Evolutionary conservation across 2,888 invertebrate species (phyloP).

Genomic region (Euzophera pinguis): DNA sequence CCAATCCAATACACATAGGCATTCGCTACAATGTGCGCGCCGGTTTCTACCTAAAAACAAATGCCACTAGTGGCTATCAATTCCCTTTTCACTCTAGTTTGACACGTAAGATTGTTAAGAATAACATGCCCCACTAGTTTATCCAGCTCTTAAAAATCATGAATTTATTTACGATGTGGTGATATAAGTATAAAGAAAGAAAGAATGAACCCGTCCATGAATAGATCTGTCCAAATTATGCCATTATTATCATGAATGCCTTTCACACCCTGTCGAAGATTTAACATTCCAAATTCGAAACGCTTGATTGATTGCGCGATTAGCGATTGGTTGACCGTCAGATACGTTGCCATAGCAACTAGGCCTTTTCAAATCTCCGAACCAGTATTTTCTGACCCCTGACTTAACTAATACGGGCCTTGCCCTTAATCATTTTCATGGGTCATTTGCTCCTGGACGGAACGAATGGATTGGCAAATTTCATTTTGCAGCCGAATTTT

Average conservation of each 20-base stretch:
- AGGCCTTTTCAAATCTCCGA: constrained; percentile 26
- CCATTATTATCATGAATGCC: constrained; percentile 2
- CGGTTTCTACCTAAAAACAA: too few species aligned
- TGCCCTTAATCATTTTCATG: constrained; percentile 31
- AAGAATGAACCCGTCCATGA: too few species aligned
- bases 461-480: constrained; percentile 29
- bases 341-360: constrained; percentile 43
- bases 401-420: constrained; percentile 26
- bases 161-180: too few species aligned
- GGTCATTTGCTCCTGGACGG: constrained; percentile 40
- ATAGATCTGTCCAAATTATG: not conserved
- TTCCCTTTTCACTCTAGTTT: too few species aligned
- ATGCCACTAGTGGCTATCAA: too few species aligned
- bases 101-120: too few species aligned
- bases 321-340: constrained; percentile 52
- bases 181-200: too few species aligned
- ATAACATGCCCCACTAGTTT: too few species aligned
- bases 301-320: constrained; percentile 60
- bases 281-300: constrained; percentile 34
- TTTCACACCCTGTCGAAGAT: constrained; percentile 16
- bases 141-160: too few species aligned
- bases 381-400: constrained; percentile 38
- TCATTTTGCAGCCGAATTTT: constrained; percentile 20
- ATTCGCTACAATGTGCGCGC: too few species aligned
- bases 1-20: too few species aligned